These are phyloP conservation scores for Orthosia gothica DNA, from an alignment of 2,888 invertebrate genomes.

Conservation along the genomic window DNA sequence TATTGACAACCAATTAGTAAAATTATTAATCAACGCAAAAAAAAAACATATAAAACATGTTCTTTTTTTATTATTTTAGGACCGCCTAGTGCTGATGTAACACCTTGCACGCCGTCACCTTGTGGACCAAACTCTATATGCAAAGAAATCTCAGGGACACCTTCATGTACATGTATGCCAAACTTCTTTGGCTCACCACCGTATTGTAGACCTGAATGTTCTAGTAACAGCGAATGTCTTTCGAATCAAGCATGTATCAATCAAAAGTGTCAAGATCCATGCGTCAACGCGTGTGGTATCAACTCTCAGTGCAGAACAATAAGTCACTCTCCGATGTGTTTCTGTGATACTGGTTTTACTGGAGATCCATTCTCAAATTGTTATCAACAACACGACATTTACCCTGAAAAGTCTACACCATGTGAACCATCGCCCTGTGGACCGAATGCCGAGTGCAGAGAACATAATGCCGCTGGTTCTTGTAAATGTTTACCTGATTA, in stretches of 20 bases:
- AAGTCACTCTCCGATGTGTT: slow-evolving; percentile 95
- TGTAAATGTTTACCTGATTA: slow-evolving; percentile 94
- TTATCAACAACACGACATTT: slow-evolving; percentile 82
- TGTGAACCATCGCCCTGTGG: slow-evolving; percentile 93
- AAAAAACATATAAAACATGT: slow-evolving; percentile 12
- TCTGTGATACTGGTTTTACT: slow-evolving; percentile 92
- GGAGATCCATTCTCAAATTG: slow-evolving; percentile 94
- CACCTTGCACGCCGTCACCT: slow-evolving; percentile 94
- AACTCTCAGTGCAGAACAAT: slow-evolving; percentile 94
- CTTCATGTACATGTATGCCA: slow-evolving; percentile 93
- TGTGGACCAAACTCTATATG: slow-evolving; percentile 93
- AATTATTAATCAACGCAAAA: background rate
- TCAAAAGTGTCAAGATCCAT: slow-evolving; percentile 93
- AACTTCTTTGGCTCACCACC: slow-evolving; percentile 95
- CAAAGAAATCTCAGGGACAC: slow-evolving; percentile 89
- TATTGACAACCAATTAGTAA: background rate
- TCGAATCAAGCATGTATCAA: slow-evolving; percentile 93
- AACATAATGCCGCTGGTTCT: slow-evolving; percentile 91
- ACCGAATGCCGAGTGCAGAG: slow-evolving; percentile 92
- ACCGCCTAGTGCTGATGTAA: slow-evolving; percentile 87
- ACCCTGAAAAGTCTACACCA: slow-evolving; percentile 89
- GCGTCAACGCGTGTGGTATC: slow-evolving; percentile 93
- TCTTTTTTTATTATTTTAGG: slow-evolving; percentile 79
- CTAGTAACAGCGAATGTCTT: slow-evolving; percentile 93
- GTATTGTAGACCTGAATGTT: slow-evolving; percentile 94